Conservation (phyloP, 2,113 vertebrate species). For the Eurypyga helias region DNA sequence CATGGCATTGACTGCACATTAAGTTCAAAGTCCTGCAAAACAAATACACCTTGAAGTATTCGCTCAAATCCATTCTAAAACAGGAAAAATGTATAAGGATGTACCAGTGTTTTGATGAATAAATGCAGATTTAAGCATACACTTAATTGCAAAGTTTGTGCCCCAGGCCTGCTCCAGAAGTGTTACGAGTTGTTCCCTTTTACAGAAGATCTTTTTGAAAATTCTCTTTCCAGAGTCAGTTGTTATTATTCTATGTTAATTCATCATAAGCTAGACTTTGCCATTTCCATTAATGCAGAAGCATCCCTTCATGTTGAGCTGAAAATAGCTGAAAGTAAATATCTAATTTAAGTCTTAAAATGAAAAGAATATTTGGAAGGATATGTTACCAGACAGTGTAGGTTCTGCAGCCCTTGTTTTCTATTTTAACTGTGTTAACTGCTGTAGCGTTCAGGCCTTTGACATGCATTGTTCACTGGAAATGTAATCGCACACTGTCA, state of each 20-base stretch:
- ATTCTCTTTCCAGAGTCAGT: neutral
- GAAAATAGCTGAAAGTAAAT: conserved; percentile 12
- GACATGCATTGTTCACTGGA: neutral
- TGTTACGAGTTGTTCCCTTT: neutral
- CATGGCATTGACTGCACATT: neutral
- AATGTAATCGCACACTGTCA: conserved; percentile 40
- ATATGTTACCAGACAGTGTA: neutral
- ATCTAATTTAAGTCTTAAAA: conserved; percentile 8
- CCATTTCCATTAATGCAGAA: neutral
- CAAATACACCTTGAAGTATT: neutral
- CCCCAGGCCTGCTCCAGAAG: neutral
- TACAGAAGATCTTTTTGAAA: neutral
- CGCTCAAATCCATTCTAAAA: neutral
- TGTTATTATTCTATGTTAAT: neutral
- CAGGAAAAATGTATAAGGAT: neutral
- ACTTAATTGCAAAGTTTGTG: neutral
- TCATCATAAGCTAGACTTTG: neutral
- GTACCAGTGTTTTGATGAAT: neutral
- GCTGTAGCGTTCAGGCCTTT: neutral
- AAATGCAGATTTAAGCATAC: neutral
- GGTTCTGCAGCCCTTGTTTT: neutral
- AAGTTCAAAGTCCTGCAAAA: neutral
- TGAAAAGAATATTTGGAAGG: neutral
- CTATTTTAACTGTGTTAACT: neutral
- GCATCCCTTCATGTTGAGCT: neutral